Evolutionary conservation across 2,888 invertebrate genomes (phyloP), one percentile per base, ranked within the genome.

Genomic region (Ernsta delagoae): DNA sequence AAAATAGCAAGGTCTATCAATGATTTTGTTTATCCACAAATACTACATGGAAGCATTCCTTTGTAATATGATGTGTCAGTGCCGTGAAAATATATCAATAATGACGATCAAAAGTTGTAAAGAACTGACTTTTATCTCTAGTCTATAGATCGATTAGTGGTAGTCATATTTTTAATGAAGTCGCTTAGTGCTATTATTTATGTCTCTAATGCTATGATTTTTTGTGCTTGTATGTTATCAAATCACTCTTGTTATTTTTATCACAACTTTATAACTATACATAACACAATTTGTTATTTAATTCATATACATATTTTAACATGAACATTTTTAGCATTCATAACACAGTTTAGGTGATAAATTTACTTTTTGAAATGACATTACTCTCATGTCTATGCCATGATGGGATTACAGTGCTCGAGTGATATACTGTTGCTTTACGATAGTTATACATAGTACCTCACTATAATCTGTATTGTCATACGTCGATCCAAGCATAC

Each of bases 401-500:
- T 63, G 69, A 63, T 53, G 63, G 34, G n/a, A 36, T 57, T 68
- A 63, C 57, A 12, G 69, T 70, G 64, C 70, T 70, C 45, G 41
- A 9, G 69, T 63, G 69, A 63, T 68, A 41, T 31, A 67, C 68
- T 48, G 24, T 61, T 62, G 53, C 31, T 65, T 70, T 65, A 70
- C 63, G 45, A 68, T 65, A 61, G 16, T 62, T 50, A 70, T 70
- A 41, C n/a, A 62, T 53, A 63, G 69, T 93, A 94, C 94, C 94
- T 94, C 93, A 73, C 81, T 81, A 83, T 89, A 92, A 63, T 94
- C 93, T 81, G 89, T 84, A 88, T 83, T 94, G 83, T 95, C 95
- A 92, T 94, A 94, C 82, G 94, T 92, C 74, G 94, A 90, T 88
- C 94, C 94, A 88, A 95, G 94, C 95, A 96, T 95, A 88, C 96